Percentiles rank a stretch among this genome's conserved stretches.
phyloP scores from a whole-genome alignment of 1,140 invertebrate genomes.

The Holcopasites calliopsidis region DNA sequence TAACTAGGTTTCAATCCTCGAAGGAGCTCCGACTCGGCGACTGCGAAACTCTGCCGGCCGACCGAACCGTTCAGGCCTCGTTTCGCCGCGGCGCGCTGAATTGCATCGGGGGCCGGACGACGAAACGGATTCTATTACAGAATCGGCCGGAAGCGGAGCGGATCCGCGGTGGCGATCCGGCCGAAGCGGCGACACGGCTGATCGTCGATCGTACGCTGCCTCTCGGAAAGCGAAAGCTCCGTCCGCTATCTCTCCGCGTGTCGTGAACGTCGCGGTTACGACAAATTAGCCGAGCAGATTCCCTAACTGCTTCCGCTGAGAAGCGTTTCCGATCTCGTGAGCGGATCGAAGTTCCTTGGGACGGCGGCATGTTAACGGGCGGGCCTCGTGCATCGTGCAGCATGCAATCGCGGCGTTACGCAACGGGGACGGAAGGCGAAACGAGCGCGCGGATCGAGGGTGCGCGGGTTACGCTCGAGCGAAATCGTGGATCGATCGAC shows the following conservation, averaged over 20 bases:
- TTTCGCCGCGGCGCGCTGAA: slow-evolving; percentile 12
- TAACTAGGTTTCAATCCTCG: too few species aligned
- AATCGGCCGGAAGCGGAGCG: slow-evolving; percentile 31
- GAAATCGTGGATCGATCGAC: slow-evolving; percentile 47
- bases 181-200: not conserved
- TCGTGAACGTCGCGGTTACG: too few species aligned
- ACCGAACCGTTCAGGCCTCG: slow-evolving; percentile 41
- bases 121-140: slow-evolving; percentile 37
- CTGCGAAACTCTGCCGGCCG: slow-evolving; percentile 31
- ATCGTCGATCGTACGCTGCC: slow-evolving; percentile 39
- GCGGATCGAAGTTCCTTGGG: slow-evolving; percentile 1
- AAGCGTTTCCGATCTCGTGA: too few species aligned
- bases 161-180: slow-evolving; percentile 14
- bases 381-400: not conserved
- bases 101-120: slow-evolving; percentile 38
- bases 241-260: not conserved
- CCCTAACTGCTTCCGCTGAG: not conserved
- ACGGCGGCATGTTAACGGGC: not conserved
- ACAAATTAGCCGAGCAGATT: too few species aligned
- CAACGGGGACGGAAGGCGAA: slow-evolving; percentile 52
- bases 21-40: too few species aligned
- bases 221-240: slow-evolving; percentile 60
- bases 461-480: slow-evolving; percentile 43
- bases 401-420: slow-evolving; percentile 44
- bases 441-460: slow-evolving; percentile 50